Percentiles rank a stretch among this genome's conserved stretches.
Evolutionary conservation across 2,113 vertebrate genomes (phyloP).

Genomic region (Bungarus multicinctus): DNA sequence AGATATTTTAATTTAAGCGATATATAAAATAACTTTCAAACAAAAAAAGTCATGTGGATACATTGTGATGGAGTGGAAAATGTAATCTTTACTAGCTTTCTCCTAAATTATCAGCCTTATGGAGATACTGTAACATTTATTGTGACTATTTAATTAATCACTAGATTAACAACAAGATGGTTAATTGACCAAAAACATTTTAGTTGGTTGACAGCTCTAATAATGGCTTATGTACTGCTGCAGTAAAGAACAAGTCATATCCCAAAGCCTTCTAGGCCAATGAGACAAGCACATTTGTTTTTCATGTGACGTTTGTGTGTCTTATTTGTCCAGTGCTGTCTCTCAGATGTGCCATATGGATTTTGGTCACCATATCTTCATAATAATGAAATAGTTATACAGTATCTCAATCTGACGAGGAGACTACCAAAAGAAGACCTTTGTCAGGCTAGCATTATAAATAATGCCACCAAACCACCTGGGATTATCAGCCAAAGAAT

Average conservation of each 20-base stretch:
- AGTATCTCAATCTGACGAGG: conserved; percentile 51
- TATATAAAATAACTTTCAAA: not conserved
- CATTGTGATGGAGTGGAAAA: not conserved
- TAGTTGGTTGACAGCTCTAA: conserved; percentile 18
- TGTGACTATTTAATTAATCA: conserved; percentile 21
- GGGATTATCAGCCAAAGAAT: conserved; percentile 63
- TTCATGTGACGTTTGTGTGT: not conserved
- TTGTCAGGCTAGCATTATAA: conserved; percentile 25
- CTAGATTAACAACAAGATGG: conserved; percentile 18
- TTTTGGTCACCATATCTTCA: conserved; percentile 52
- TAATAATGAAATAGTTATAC: conserved; percentile 59
- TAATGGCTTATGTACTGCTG: conserved; percentile 66
- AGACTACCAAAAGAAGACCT: conserved; percentile 20
- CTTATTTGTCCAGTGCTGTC: conserved; percentile 41
- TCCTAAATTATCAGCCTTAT: not conserved
- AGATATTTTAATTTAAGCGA: not conserved
- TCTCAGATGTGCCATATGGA: conserved; percentile 44
- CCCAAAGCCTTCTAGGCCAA: conserved; percentile 59
- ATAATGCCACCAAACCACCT: conserved; percentile 60
- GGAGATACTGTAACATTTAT: conserved; percentile 7
- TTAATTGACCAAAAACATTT: conserved; percentile 28
- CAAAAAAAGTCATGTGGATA: not conserved
- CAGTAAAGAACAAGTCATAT: conserved; percentile 64
- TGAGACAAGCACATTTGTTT: conserved; percentile 63
- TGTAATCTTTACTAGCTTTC: not conserved